Conservation (phyloP, 2,888 invertebrate genomes). For the Hyposoter dolosus region DNA sequence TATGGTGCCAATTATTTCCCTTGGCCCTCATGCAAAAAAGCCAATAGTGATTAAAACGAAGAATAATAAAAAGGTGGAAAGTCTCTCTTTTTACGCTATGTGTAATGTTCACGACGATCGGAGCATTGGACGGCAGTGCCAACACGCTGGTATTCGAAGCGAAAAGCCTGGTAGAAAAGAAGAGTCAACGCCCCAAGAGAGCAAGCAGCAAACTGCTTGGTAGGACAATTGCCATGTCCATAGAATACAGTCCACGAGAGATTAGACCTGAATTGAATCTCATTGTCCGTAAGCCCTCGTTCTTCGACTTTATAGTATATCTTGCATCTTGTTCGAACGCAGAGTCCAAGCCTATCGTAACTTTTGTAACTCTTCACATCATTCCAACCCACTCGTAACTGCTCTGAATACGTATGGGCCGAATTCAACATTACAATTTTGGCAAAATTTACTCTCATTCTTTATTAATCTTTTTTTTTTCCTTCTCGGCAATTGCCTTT, state of each 20-base stretch:
- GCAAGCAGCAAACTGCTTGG: neutral
- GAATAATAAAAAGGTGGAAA: neutral
- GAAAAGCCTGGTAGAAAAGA: constrained; percentile 37
- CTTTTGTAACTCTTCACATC: neutral
- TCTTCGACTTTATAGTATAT: constrained; percentile 38
- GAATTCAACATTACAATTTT: neutral
- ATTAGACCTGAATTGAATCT: constrained; percentile 65
- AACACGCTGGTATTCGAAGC: constrained; percentile 24
- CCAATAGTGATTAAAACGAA: neutral
- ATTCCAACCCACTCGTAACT: neutral
- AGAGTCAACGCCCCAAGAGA: constrained; percentile 58
- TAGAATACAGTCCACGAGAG: constrained; percentile 40
- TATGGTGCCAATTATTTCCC: neutral
- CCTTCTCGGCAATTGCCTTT: too few species aligned
- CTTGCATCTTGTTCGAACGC: constrained; percentile 16
- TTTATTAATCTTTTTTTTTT: too few species aligned
- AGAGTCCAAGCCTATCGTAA: constrained; percentile 27
- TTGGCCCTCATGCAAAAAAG: neutral
- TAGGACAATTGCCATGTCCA: constrained; percentile 58
- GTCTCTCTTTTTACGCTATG: neutral
- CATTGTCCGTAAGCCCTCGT: constrained; percentile 40
- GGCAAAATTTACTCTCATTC: neutral
- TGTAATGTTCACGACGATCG: neutral
- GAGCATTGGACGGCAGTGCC: neutral
- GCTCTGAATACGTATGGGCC: neutral